phyloP scores from a whole-genome alignment of 2,888 invertebrate species.

The Coleophora deauratella region DNA sequence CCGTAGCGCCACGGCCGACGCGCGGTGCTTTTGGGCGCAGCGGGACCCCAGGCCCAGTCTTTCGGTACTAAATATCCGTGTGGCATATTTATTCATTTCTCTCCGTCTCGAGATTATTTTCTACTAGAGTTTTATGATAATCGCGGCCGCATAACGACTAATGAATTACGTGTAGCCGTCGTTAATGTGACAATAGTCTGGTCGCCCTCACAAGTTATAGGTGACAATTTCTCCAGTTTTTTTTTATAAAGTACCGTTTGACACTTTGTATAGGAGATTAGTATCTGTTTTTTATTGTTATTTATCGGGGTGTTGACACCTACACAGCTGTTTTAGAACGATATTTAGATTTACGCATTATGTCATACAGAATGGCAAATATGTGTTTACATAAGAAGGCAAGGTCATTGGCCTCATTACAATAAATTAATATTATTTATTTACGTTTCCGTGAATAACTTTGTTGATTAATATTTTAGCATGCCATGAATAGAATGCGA shows the following conservation, averaged over 20 bases:
- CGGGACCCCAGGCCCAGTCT: conserved; percentile 44
- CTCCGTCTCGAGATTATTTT: conserved; percentile 54
- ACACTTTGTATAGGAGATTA: conserved; percentile 5
- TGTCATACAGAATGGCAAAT: conserved; percentile 10
- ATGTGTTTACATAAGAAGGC: no score
- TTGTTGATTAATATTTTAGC: no score
- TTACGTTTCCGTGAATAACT: no score
- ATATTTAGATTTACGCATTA: neutral
- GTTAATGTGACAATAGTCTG: conserved; percentile 40
- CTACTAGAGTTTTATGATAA: conserved; percentile 68
- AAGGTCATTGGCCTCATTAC: no score
- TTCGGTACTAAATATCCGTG: conserved; percentile 58
- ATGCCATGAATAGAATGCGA: no score
- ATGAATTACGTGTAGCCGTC: conserved; percentile 52
- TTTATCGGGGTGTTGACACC: no score
- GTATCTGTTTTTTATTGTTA: conserved; percentile 2
- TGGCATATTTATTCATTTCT: conserved; percentile 65
- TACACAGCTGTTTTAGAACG: no score
- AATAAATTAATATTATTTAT: no score
- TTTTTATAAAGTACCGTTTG: conserved; percentile 5
- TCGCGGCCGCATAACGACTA: conserved; percentile 52
- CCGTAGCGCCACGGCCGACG: conserved; percentile 55
- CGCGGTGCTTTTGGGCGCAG: conserved; percentile 58
- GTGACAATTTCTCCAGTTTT: conserved; percentile 7
- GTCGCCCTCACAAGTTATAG: conserved; percentile 11